Conservation (phyloP, 2,113 vertebrate genomes). For the Dendrocopos noguchii region DNA sequence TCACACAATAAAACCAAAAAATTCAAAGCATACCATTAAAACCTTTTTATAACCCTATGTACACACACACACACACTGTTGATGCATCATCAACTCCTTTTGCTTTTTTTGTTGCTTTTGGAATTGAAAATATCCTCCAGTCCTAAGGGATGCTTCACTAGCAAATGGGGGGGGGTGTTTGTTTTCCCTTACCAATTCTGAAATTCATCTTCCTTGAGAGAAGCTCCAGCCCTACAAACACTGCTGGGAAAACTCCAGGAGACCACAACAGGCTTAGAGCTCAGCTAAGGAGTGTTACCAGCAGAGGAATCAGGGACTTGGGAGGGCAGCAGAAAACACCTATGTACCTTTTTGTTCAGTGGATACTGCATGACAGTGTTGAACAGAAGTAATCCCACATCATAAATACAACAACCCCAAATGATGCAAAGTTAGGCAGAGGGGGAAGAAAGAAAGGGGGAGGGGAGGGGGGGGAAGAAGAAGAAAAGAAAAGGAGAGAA, state of each 20-base stretch:
- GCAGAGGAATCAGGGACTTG: background rate
- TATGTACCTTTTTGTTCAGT: constrained; percentile 67
- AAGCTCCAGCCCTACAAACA: background rate
- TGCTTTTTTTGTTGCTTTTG: background rate
- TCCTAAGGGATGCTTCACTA: background rate
- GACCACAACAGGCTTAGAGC: background rate
- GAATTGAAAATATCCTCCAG: background rate
- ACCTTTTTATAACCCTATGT: constrained; percentile 49
- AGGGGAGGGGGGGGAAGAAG: background rate
- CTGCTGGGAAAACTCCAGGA: background rate
- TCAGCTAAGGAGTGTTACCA: background rate
- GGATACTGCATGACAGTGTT: constrained; percentile 61
- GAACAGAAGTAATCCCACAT: constrained; percentile 39
- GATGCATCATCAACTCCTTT: constrained; percentile 14
- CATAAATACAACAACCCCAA: constrained; percentile 67
- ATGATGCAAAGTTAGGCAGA: constrained; percentile 4
- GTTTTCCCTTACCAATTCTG: background rate
- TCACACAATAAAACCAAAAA: constrained; percentile 42
- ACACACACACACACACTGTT: background rate
- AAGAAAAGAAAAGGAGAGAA: background rate
- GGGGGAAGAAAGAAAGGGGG: background rate
- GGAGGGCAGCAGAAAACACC: constrained; percentile 7
- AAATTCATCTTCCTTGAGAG: background rate
- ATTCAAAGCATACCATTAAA: constrained; percentile 46
- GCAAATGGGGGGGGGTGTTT: background rate